phyloP scores from a whole-genome alignment of 2,797 vertebrate genomes.

The Protosalanx chinensis region DNA sequence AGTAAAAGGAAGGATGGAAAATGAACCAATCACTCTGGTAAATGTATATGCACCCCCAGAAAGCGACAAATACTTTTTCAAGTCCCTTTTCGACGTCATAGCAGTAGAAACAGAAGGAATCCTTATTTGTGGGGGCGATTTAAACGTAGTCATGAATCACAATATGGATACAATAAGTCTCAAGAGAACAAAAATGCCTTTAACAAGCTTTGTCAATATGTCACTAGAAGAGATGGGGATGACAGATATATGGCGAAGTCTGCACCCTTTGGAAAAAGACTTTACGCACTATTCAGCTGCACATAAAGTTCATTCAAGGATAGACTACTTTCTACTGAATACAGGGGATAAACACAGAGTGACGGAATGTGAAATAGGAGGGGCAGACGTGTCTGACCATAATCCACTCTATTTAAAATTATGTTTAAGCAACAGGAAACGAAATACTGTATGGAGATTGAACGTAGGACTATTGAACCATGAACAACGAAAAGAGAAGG shows the following conservation, averaged over 20 bases:
- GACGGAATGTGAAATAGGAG: neutral
- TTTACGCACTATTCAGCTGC: neutral
- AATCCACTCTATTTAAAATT: neutral
- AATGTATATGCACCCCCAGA: too few relatives aligned
- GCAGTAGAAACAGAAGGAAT: too few relatives aligned
- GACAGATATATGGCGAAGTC: neutral
- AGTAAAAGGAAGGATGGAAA: too few relatives aligned
- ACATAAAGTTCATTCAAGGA: neutral
- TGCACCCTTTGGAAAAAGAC: neutral
- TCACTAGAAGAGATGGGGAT: neutral
- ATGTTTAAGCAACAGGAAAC: neutral
- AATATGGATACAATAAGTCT: too few relatives aligned
- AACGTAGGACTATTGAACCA: constrained; percentile 7
- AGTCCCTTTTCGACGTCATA: too few relatives aligned
- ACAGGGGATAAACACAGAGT: neutral
- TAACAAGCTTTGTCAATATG: neutral
- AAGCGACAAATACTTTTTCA: too few relatives aligned
- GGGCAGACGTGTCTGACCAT: neutral
- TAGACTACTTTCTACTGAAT: constrained; percentile 10
- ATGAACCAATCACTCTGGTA: too few relatives aligned
- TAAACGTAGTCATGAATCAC: too few relatives aligned
- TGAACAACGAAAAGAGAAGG: neutral
- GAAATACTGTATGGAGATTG: neutral
- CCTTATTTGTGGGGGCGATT: too few relatives aligned
- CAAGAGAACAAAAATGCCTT: too few relatives aligned